Percentiles rank a stretch among this genome's conserved stretches.
Conservation (phyloP, 2,113 vertebrate species). For the Channa argus region DNA sequence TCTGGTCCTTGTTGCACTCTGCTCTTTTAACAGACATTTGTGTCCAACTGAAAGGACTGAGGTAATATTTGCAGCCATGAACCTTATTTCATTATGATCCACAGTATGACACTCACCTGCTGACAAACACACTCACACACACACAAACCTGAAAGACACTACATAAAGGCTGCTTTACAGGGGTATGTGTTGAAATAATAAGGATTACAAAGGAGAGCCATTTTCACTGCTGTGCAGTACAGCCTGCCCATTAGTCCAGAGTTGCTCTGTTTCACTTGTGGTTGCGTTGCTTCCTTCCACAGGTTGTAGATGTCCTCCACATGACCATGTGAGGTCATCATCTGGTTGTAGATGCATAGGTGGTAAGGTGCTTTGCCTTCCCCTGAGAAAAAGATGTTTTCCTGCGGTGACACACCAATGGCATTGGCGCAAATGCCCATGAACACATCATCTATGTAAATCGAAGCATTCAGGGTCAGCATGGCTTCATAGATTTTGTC, state of each 20-base stretch:
- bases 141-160: slow-evolving; percentile 54
- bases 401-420: slow-evolving; percentile 88
- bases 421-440: slow-evolving; percentile 96
- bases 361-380: slow-evolving; percentile 93
- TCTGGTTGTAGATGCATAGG: slow-evolving; percentile 92
- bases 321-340: slow-evolving; percentile 97
- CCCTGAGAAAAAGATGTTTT: slow-evolving; percentile 92
- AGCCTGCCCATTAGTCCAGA: slow-evolving; percentile 84
- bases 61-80: slow-evolving; percentile 48
- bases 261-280: slow-evolving; percentile 82
- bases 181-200: slow-evolving; percentile 85
- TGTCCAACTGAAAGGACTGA: slow-evolving; percentile 39
- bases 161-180: slow-evolving; percentile 91
- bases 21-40: too few relatives aligned
- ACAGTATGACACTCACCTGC: neutral
- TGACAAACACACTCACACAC: neutral
- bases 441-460: slow-evolving; percentile 98
- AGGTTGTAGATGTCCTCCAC: slow-evolving; percentile 87
- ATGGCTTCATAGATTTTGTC: slow-evolving; percentile 90
- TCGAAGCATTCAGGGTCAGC: slow-evolving; percentile 90
- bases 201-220: slow-evolving; percentile 88
- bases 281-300: slow-evolving; percentile 90
- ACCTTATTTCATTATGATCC: neutral
- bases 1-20: too few relatives aligned
- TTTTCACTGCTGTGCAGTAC: slow-evolving; percentile 90